Conservation (phyloP, 2,113 vertebrate genomes). For the Polypterus senegalus region DNA sequence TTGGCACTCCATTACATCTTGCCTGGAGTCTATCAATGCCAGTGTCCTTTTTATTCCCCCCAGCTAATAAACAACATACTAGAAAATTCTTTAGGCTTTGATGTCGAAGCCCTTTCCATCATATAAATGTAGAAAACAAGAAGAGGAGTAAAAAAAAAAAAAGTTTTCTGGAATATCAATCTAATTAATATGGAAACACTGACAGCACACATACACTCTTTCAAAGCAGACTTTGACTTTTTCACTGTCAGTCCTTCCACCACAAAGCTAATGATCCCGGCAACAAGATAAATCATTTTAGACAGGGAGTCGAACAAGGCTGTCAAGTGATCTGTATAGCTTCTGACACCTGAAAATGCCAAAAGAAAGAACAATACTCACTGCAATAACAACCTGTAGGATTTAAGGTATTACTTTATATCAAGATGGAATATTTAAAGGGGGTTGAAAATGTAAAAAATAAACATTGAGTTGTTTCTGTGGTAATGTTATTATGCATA, state of each 20-base stretch:
- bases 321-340: conserved; percentile 65
- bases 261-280: conserved; percentile 79
- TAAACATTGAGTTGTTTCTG: too few species aligned
- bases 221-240: conserved; percentile 61
- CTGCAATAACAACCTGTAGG: conserved; percentile 51
- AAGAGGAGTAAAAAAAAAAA: conserved; percentile 12
- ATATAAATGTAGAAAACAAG: not conserved
- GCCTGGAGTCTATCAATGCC: not conserved
- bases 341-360: conserved; percentile 69
- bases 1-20: not conserved
- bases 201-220: conserved; percentile 68
- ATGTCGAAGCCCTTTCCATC: conserved; percentile 4
- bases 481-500: too few species aligned
- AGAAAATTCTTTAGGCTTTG: conserved; percentile 5
- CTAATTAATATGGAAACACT: conserved; percentile 65
- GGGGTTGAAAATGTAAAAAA: too few species aligned
- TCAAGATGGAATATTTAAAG: conserved; percentile 10
- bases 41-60: not conserved
- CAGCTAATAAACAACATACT: too few species aligned
- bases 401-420: conserved; percentile 44
- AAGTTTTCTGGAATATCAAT: conserved; percentile 32
- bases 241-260: conserved; percentile 76
- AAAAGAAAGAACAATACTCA: conserved; percentile 54
- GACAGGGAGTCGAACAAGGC: conserved; percentile 73
- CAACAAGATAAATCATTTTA: conserved; percentile 93